Evolutionary conservation across 2,797 vertebrate genomes (phyloP), one percentile per base, ranked within the genome.

Genomic region (Halcyon chelicuti): DNA sequence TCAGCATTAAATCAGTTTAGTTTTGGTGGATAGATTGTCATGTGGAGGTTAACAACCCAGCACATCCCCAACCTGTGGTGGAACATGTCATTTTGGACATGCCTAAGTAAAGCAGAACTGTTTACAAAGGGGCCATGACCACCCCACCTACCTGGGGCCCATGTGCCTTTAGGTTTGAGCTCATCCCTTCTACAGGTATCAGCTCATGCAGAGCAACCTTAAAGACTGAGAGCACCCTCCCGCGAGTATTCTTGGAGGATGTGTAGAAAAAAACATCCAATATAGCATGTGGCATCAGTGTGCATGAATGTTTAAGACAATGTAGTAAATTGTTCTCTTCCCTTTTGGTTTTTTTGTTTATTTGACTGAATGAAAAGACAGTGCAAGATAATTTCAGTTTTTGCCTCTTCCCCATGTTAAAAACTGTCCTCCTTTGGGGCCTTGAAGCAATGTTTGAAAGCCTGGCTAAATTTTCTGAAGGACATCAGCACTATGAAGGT

Each of bases 391-490:
- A 47, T 46, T 52, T 79, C 25, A 78, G 19, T 16, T 52, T 77
- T 52, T 86, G 26, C 20, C 63, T 91, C 52, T 18, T 70, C 26
- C 5, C 23, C 19, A 5, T 4, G 16, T 37, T 49, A 70, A 68
- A 78, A 54, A 28, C 18, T 25, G 18, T 7, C 17, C 9, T 39
- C 15, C 17, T 68, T 79, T 26, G 1, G 68, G 18, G 29, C 31
- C 12, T n/a, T 28, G 29, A 46, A 65, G 15, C 35, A 33, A 19
- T 1, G 12, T 31, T 3, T 44, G 13, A 40, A 60, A 72, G 26
- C 0, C 0, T 14, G 14, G 3, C 17, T 16, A n/a, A 5, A 19
- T 39, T 31, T 72, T 52, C 49, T 23, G 5, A 4, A 19, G 13
- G 14, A 18, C 18, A 47, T 12, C 9, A 57, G 15, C 17, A 46